Conservation (phyloP, 2,888 invertebrate genomes). For the Latrodectus elegans region DNA sequence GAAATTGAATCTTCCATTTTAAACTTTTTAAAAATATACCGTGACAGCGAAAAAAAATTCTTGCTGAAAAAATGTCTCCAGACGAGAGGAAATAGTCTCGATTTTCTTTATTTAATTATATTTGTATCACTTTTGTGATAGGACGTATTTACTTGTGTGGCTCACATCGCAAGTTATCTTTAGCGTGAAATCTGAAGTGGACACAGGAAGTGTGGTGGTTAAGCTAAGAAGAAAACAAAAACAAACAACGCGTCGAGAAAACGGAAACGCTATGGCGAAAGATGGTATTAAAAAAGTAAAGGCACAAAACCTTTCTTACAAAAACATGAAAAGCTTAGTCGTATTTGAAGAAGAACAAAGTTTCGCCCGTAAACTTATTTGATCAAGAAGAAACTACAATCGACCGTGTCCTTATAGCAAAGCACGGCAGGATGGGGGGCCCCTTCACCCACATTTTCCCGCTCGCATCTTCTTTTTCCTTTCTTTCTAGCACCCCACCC, state of each 20-base stretch:
- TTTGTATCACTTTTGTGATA: too few species aligned
- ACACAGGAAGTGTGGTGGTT: slow-evolving; percentile 32
- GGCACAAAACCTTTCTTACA: slow-evolving; percentile 41
- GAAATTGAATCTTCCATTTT: slow-evolving; percentile 39
- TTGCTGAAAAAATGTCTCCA: too few species aligned
- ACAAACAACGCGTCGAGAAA: neutral
- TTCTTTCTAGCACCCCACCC: slow-evolving; percentile 58
- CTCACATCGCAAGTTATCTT: slow-evolving; percentile 13
- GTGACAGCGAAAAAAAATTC: neutral
- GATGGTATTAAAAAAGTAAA: slow-evolving; percentile 50
- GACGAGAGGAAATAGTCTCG: too few species aligned
- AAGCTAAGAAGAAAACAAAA: slow-evolving; percentile 43
- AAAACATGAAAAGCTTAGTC: slow-evolving; percentile 67
- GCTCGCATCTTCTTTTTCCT: slow-evolving; percentile 42
- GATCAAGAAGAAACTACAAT: slow-evolving; percentile 70
- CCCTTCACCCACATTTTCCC: neutral
- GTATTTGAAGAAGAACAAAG: slow-evolving; percentile 69
- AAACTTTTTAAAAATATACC: slow-evolving; percentile 41
- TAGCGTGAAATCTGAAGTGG: slow-evolving; percentile 62
- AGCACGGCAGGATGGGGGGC: slow-evolving; percentile 47
- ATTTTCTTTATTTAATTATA: too few species aligned
- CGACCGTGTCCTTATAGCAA: slow-evolving; percentile 68
- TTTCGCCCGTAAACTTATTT: slow-evolving; percentile 70
- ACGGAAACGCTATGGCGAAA: slow-evolving; percentile 18
- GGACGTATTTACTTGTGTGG: too few species aligned